Evolutionary conservation across 1,140 invertebrate genomes (phyloP).

Genomic region (Contarinia nasturtii): DNA sequence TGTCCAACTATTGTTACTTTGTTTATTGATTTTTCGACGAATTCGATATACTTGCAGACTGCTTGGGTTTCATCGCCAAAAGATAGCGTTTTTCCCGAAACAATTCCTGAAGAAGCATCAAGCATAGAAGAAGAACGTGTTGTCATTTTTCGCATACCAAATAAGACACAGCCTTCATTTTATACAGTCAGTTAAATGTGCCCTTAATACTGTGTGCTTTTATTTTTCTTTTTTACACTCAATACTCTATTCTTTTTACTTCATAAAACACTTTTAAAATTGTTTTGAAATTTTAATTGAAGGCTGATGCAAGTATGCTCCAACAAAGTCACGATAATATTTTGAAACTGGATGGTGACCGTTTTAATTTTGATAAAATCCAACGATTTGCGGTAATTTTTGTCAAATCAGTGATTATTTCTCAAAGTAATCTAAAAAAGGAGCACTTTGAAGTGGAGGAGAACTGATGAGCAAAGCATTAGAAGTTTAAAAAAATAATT

Average conservation of each 20-base stretch:
- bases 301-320: constrained; percentile 35
- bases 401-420: too few relatives aligned
- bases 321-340: constrained; percentile 25
- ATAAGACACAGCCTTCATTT: constrained; percentile 28
- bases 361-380: constrained; percentile 23
- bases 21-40: background rate
- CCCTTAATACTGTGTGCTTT: background rate
- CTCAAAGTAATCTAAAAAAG: too few relatives aligned
- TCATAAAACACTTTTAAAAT: too few relatives aligned
- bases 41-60: constrained; percentile 19
- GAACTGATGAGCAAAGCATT: too few relatives aligned
- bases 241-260: background rate
- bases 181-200: constrained; percentile 33
- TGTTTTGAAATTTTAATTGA: too few relatives aligned
- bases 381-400: constrained; percentile 6
- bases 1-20: too few relatives aligned
- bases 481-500: too few relatives aligned
- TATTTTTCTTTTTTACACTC: background rate
- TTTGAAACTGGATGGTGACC: constrained; percentile 17
- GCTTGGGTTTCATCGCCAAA: constrained; percentile 65
- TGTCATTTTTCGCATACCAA: constrained; percentile 30
- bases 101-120: constrained; percentile 78
- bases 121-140: constrained; percentile 82
- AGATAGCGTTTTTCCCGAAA: constrained; percentile 73
- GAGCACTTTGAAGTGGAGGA: too few relatives aligned